Evolutionary conservation across 2,888 invertebrate species (phyloP).

Genomic region (Zygogramma bicolorata): DNA sequence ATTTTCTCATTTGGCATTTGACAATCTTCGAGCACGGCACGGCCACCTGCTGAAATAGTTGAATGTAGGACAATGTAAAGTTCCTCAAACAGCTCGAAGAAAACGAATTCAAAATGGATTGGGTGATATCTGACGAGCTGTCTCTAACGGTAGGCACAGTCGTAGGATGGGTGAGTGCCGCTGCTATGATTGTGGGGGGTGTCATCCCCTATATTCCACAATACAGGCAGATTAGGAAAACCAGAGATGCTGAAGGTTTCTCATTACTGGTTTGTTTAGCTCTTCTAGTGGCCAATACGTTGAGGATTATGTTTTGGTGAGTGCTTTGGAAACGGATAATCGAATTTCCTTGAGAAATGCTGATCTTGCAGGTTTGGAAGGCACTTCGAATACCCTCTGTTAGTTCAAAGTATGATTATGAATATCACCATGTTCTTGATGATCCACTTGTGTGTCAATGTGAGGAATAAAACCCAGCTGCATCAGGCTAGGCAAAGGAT

Average conservation of each 20-base stretch:
- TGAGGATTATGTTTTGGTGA: constrained; percentile 98
- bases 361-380: constrained; percentile 90
- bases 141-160: constrained; percentile 81
- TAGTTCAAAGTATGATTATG: constrained; percentile 98
- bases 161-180: constrained; percentile 83
- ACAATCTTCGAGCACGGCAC: neutral
- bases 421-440: constrained; percentile 95
- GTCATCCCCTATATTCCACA: constrained; percentile 97
- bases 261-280: constrained; percentile 97
- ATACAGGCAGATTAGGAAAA: constrained; percentile 90
- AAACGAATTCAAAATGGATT: constrained; percentile 72
- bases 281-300: constrained; percentile 93
- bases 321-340: constrained; percentile 57
- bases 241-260: constrained; percentile 96
- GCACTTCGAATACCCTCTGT: constrained; percentile 93
- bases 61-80: constrained; percentile 9
- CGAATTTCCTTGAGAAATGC: neutral
- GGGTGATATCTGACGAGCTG: constrained; percentile 82
- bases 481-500: constrained; percentile 81
- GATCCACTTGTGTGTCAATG: constrained; percentile 92
- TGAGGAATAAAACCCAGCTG: constrained; percentile 85
- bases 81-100: neutral
- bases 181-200: constrained; percentile 95
- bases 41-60: constrained; percentile 6
- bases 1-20: neutral